phyloP scores from a whole-genome alignment of 1,140 invertebrate genomes.

The Vanessa atalanta region DNA sequence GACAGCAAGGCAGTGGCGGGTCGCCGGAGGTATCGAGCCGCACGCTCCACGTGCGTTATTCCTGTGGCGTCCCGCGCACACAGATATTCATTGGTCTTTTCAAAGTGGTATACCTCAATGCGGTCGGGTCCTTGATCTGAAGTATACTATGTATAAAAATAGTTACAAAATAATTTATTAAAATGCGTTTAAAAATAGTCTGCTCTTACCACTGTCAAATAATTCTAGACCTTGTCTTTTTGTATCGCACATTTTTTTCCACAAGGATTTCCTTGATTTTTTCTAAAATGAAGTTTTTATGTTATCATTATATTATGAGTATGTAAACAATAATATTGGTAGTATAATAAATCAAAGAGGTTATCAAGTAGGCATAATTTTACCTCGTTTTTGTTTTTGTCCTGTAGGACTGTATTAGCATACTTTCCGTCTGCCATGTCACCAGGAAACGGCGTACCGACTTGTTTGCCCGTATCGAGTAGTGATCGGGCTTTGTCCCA shows the following conservation, averaged over 20 bases:
- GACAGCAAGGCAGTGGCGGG: constrained; percentile 32
- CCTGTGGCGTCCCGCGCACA: constrained; percentile 11
- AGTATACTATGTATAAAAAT: not conserved
- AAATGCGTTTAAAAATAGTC: not conserved
- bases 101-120: constrained; percentile 43
- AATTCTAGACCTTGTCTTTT: not conserved
- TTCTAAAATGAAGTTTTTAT: constrained; percentile 3
- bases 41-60: constrained; percentile 34
- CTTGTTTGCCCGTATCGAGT: not conserved
- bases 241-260: not conserved
- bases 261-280: not conserved
- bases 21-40: constrained; percentile 15
- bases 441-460: not conserved
- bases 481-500: not conserved
- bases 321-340: no score
- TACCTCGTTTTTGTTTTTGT: not conserved
- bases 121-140: constrained; percentile 34
- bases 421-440: no score
- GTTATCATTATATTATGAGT: no score
- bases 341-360: no score
- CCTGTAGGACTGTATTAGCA: not conserved
- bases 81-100: constrained; percentile 14
- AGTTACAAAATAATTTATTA: not conserved
- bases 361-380: not conserved
- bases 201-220: not conserved